These are phyloP conservation scores for Sinosuthora webbiana DNA, from an alignment of 2,113 vertebrate genomes.

Conservation along the genomic window DNA sequence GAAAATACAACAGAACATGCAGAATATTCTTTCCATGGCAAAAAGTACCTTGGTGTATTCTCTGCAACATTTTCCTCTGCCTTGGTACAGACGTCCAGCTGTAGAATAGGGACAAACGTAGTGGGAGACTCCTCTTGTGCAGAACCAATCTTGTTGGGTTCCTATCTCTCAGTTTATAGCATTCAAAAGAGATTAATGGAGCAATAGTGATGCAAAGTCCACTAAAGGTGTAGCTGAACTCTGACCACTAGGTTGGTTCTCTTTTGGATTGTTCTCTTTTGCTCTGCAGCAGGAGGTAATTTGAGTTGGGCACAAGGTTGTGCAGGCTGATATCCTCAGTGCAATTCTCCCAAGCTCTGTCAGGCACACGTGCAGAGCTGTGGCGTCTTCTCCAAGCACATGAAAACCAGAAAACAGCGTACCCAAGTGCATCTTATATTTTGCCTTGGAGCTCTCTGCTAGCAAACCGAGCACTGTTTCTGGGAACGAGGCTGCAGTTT, in stretches of 20 bases:
- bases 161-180: neutral
- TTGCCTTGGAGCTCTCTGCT: neutral
- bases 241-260: neutral
- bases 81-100: neutral
- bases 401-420: neutral
- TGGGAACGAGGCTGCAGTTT: neutral
- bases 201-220: neutral
- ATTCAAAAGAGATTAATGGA: neutral
- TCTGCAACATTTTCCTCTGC: neutral
- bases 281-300: neutral
- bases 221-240: neutral
- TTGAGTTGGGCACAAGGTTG: neutral
- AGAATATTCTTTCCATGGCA: neutral
- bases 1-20: neutral
- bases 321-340: neutral
- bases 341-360: neutral
- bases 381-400: neutral
- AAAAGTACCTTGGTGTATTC: neutral
- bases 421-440: neutral
- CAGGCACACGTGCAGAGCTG: neutral
- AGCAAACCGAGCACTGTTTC: neutral
- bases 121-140: neutral
- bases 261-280: neutral
- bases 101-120: neutral
- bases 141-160: neutral